Conservation (phyloP, 1,140 invertebrate genomes). For the Telenomus remus region DNA sequence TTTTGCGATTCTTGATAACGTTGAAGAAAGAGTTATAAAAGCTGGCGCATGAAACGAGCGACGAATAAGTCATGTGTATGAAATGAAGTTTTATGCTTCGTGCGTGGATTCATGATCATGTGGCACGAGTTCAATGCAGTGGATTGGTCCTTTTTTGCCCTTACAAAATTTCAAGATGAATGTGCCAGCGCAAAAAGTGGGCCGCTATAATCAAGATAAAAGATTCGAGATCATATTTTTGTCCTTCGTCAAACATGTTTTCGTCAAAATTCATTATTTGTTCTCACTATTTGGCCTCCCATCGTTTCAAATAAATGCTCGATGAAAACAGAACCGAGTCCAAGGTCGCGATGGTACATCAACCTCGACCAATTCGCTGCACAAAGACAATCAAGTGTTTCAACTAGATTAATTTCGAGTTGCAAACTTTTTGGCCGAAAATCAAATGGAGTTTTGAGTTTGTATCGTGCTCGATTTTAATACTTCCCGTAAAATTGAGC, state of each 20-base stretch:
- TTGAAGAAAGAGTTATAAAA: constrained; percentile 9
- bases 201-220: constrained; percentile 20
- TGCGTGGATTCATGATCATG: constrained; percentile 36
- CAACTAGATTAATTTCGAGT: constrained; percentile 1
- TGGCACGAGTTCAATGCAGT: constrained; percentile 23
- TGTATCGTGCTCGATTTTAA: neutral
- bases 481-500: neutral
- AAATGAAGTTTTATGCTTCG: constrained; percentile 43
- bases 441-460: neutral
- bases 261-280: neutral
- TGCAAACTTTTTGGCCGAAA: neutral
- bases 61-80: constrained; percentile 35
- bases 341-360: neutral
- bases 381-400: neutral
- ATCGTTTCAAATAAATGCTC: no score
- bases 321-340: neutral
- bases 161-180: constrained; percentile 34
- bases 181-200: constrained; percentile 23
- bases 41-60: constrained; percentile 2
- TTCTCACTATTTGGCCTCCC: no score
- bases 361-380: neutral
- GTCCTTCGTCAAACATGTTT: neutral
- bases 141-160: constrained; percentile 29
- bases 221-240: constrained; percentile 18
- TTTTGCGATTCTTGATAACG: neutral